Percentiles rank a stretch among this genome's conserved stretches.
Conservation (phyloP, 2,797 vertebrate species). For the Gobionotothen gibberifrons region DNA sequence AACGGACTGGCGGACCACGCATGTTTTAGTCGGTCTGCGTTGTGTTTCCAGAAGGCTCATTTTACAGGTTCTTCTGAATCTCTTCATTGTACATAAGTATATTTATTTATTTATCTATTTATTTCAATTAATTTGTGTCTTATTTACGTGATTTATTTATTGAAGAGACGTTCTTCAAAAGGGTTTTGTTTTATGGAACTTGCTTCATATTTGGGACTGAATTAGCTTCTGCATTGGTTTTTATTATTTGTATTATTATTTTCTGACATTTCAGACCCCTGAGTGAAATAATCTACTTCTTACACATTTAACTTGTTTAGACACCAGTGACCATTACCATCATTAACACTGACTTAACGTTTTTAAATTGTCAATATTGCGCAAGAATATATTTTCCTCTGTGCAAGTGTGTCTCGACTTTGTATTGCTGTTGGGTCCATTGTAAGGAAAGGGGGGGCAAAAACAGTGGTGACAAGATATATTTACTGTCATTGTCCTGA, state of each 20-base stretch:
- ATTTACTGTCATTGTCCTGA: constrained; percentile 54
- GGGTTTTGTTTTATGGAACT: constrained; percentile 38
- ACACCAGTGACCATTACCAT: constrained; percentile 43
- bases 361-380: constrained; percentile 39
- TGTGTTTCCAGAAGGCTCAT: constrained; percentile 39
- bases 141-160: constrained; percentile 73
- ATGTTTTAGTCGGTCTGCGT: constrained; percentile 63
- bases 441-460: constrained; percentile 16
- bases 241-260: constrained; percentile 22
- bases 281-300: constrained; percentile 38
- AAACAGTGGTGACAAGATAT: constrained; percentile 32
- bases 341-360: constrained; percentile 39
- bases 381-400: constrained; percentile 47
- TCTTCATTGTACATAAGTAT: constrained; percentile 75
- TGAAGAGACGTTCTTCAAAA: constrained; percentile 44
- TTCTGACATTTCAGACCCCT: constrained; percentile 41
- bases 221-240: constrained; percentile 37
- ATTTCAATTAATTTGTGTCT: constrained; percentile 70
- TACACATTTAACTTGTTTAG: constrained; percentile 30
- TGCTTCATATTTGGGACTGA: constrained; percentile 49
- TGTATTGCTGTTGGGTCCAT: constrained; percentile 37
- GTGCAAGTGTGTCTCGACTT: constrained; percentile 48
- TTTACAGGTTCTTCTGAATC: constrained; percentile 53
- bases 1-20: constrained; percentile 49
- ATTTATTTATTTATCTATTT: constrained; percentile 80